These are phyloP conservation scores for Phymanthus crucifer DNA, from an alignment of 92 coral and sea anemone genomes.

Conservation along the genomic window DNA sequence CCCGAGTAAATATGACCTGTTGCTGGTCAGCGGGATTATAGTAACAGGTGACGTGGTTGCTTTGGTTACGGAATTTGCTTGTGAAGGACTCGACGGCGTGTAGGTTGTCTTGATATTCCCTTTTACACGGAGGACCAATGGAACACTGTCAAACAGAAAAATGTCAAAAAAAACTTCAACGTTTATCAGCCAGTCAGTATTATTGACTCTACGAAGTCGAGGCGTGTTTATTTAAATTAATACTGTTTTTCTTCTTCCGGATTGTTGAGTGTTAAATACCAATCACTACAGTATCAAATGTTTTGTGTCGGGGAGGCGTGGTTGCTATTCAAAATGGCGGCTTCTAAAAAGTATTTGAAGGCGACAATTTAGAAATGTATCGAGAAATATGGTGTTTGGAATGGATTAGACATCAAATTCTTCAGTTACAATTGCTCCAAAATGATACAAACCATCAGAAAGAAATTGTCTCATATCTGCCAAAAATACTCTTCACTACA, in stretches of 20 bases:
- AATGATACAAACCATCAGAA: too few relatives aligned
- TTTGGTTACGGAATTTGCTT: conserved; percentile 12
- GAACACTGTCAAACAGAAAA: conserved; percentile 18
- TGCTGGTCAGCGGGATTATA: conserved; percentile 33
- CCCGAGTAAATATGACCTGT: conserved; percentile 16
- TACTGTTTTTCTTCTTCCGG: too few relatives aligned
- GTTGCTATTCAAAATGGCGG: background rate
- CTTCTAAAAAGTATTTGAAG: background rate
- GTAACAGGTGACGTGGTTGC: conserved; percentile 35
- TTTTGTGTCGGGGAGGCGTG: background rate
- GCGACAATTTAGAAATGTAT: background rate
- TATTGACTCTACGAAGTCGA: background rate
- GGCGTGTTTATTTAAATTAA: too few relatives aligned
- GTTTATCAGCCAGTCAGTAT: too few relatives aligned
- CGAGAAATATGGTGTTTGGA: too few relatives aligned
- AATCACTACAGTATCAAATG: too few relatives aligned
- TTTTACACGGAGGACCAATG: conserved; percentile 24
- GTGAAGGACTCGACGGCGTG: conserved; percentile 25
- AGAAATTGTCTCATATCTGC: too few relatives aligned
- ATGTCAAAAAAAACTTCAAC: background rate
- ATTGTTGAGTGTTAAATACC: too few relatives aligned
- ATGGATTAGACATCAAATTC: too few relatives aligned
- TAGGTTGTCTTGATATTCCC: conserved; percentile 6
- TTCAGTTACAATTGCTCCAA: too few relatives aligned
- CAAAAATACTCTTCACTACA: too few relatives aligned